Evolutionary conservation across 2,888 invertebrate genomes (phyloP).

Genomic region (Balanococcus diminutus): DNA sequence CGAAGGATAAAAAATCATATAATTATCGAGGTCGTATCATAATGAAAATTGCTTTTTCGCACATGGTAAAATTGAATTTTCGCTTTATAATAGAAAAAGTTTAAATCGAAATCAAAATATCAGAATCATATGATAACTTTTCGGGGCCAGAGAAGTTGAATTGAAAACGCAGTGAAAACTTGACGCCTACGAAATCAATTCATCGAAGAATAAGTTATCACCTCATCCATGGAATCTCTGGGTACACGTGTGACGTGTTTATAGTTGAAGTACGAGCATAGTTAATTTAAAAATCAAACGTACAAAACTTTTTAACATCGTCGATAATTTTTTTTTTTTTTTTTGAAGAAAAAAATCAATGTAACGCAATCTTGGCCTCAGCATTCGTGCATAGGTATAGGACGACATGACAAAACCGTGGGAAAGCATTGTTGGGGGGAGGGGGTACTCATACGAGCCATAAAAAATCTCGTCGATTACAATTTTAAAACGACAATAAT

Average conservation of each 20-base stretch:
- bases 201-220: neutral
- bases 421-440: neutral
- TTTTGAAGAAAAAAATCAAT: neutral
- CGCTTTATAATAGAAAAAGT: neutral
- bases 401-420: neutral
- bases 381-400: too few species aligned
- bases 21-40: neutral
- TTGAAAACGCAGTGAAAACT: neutral
- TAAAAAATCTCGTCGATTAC: slow-evolving; percentile 7
- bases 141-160: neutral
- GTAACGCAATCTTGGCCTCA: neutral
- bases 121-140: slow-evolving; percentile 22
- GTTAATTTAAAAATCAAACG: neutral
- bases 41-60: neutral
- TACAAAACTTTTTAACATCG: neutral
- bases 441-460: too few species aligned
- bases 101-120: neutral
- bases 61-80: neutral
- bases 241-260: too few species aligned
- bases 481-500: slow-evolving; percentile 29
- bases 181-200: slow-evolving; percentile 13
- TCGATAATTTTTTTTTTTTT: neutral
- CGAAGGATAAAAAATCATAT: neutral
- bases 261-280: neutral
- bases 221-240: neutral